Evolutionary conservation across 2,888 invertebrate species (phyloP).

Genomic region (Protodeltote pygarga): DNA sequence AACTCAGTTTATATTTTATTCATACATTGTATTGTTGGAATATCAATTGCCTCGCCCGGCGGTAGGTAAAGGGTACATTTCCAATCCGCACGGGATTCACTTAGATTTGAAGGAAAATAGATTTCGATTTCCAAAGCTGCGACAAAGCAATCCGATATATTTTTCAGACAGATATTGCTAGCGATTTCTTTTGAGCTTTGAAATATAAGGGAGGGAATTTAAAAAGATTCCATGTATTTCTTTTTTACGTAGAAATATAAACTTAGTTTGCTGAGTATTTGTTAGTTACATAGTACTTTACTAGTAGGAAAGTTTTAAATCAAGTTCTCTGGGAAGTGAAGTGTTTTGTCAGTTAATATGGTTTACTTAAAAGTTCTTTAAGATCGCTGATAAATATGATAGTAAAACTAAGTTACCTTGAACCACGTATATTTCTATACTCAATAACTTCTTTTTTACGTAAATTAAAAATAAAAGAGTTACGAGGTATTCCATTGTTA

Average conservation of each 20-base stretch:
- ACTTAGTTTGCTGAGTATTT: conserved; percentile 39
- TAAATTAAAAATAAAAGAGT: neutral
- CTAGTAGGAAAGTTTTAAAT: conserved; percentile 48
- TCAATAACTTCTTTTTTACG: neutral
- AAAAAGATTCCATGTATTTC: conserved; percentile 75
- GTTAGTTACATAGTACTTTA: conserved; percentile 31
- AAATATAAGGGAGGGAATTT: conserved; percentile 85
- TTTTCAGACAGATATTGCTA: conserved; percentile 87
- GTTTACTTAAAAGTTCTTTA: too few species aligned
- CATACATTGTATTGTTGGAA: conserved; percentile 87
- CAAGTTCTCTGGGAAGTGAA: conserved; percentile 27
- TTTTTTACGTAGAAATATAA: conserved; percentile 61
- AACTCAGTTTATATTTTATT: conserved; percentile 87
- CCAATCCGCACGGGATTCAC: conserved; percentile 87
- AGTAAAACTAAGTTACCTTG: too few species aligned
- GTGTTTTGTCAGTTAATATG: conserved; percentile 27
- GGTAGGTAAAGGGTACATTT: conserved; percentile 87
- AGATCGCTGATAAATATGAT: too few species aligned
- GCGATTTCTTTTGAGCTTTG: conserved; percentile 87
- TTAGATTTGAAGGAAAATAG: conserved; percentile 88
- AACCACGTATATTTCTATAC: too few species aligned
- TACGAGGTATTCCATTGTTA: neutral
- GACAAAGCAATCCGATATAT: conserved; percentile 88
- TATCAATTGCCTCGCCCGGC: conserved; percentile 87
- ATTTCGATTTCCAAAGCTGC: conserved; percentile 87